Evolutionary conservation across 2,113 vertebrate genomes (phyloP).

Genomic region (Syngnathus typhle): DNA sequence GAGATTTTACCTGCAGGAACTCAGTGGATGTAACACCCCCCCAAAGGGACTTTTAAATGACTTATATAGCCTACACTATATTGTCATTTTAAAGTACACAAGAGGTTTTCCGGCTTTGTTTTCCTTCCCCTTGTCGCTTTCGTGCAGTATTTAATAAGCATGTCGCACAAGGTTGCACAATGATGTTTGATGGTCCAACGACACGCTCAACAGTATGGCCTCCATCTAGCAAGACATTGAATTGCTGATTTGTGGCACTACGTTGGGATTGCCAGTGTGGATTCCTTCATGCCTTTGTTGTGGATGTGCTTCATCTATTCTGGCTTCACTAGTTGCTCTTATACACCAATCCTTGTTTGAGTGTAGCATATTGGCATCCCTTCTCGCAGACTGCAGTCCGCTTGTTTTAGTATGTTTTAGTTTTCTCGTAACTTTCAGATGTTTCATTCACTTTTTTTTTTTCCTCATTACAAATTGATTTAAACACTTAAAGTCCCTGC

Average conservation of each 20-base stretch:
- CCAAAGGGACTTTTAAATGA: constrained; percentile 26
- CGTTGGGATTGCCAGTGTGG: constrained; percentile 6
- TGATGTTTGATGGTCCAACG: neutral
- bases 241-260: constrained; percentile 22
- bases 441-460: constrained; percentile 55
- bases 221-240: constrained; percentile 6
- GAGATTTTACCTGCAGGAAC: constrained; percentile 42
- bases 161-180: constrained; percentile 16
- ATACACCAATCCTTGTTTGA: constrained; percentile 3
- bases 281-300: constrained; percentile 14
- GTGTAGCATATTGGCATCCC: constrained; percentile 1
- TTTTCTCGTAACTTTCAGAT: constrained; percentile 29
- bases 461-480: constrained; percentile 70
- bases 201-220: neutral
- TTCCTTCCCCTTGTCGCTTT: neutral
- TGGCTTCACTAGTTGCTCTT: constrained; percentile 12
- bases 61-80: neutral
- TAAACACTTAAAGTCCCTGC: constrained; percentile 28
- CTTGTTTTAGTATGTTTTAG: constrained; percentile 64
- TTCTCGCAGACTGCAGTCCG: constrained; percentile 37
- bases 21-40: constrained; percentile 24
- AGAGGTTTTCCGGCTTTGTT: neutral
- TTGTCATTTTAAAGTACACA: constrained; percentile 12
- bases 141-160: constrained; percentile 18
- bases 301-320: constrained; percentile 8